Evolutionary conservation across 2,113 vertebrate genomes (phyloP).

Genomic region (Spilogale gracilis): DNA sequence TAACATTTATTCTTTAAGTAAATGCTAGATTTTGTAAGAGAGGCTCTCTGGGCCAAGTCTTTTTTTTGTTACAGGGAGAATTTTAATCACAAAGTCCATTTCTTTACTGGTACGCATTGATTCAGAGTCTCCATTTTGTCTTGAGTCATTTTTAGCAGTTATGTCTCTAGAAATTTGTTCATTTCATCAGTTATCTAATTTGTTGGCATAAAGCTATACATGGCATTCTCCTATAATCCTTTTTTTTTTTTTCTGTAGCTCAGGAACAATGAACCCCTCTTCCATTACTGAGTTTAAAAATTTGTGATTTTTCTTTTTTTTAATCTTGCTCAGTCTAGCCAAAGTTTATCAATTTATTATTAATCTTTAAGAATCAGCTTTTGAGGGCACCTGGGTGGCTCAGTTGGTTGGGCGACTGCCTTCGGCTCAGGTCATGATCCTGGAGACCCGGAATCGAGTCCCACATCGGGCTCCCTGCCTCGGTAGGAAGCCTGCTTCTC

Average conservation of each 20-base stretch:
- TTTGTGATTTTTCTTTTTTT: neutral
- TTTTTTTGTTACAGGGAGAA: neutral
- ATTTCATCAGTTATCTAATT: neutral
- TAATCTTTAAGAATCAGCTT: neutral
- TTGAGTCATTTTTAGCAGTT: neutral
- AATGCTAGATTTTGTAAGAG: neutral
- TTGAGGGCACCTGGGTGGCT: neutral
- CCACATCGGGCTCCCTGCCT: too few relatives aligned
- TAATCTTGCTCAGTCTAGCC: neutral
- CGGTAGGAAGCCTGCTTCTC: too few relatives aligned
- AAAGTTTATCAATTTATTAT: neutral
- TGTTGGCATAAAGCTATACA: neutral
- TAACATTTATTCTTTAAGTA: slow-evolving; percentile 6
- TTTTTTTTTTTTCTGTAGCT: neutral
- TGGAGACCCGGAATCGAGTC: too few relatives aligned
- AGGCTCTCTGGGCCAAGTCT: neutral
- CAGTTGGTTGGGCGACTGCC: too few relatives aligned
- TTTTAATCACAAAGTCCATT: neutral
- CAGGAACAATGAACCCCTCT: neutral
- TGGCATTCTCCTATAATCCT: neutral
- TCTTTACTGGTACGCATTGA: neutral
- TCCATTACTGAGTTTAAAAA: neutral
- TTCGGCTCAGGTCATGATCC: too few relatives aligned
- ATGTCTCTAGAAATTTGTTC: neutral
- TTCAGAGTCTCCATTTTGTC: neutral